phyloP scores from a whole-genome alignment of 2,113 vertebrate species.

The Myanophis thanlyinensis region DNA sequence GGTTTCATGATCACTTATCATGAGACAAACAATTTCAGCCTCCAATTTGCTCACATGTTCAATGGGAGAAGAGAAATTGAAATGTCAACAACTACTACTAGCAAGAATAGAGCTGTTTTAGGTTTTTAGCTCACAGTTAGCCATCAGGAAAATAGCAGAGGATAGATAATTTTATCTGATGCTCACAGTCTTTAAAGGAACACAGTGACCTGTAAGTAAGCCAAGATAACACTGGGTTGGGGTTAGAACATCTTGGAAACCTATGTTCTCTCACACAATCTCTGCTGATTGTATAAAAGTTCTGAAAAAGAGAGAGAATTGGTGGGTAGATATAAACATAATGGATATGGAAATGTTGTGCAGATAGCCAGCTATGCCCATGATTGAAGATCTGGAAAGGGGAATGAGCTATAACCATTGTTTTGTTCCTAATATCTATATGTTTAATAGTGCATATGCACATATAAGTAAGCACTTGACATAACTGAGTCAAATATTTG shows the following conservation, averaged over 20 bases:
- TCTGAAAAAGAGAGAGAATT: not conserved
- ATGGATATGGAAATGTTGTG: not conserved
- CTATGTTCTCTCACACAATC: not conserved
- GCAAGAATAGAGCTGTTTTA: not conserved
- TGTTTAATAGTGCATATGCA: not conserved
- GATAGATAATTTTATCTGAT: not conserved
- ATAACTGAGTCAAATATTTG: not conserved
- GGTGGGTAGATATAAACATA: not conserved
- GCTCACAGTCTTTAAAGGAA: not conserved
- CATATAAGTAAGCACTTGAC: not conserved
- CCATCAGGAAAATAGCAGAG: not conserved
- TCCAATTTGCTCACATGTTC: not conserved
- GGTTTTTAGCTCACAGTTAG: not conserved
- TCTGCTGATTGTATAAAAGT: not conserved
- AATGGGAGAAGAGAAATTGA: not conserved
- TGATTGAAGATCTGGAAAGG: not conserved
- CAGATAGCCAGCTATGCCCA: not conserved
- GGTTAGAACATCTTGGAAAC: not conserved
- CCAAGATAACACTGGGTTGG: not conserved
- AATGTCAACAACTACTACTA: not conserved
- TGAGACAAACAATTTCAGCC: not conserved
- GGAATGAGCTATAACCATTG: not conserved
- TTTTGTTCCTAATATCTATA: not conserved
- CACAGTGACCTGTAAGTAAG: not conserved
- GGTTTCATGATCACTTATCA: not conserved